Base-by-base conservation (phyloP, 1,140 invertebrate genomes). In the Meteorus sp. region DNA sequence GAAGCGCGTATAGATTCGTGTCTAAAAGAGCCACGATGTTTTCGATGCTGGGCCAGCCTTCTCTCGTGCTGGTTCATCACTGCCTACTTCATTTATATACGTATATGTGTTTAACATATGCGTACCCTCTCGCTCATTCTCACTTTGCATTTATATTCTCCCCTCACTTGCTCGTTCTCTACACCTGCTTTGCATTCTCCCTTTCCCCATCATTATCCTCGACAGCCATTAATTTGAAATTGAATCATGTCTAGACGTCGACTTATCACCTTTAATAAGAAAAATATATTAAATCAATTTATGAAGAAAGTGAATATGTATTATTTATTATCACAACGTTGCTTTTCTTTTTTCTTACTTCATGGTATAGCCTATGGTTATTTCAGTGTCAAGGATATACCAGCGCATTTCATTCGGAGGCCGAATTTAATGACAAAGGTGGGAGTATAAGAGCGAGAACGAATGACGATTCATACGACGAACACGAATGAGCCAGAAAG, bases 171-270 rank as follows among this genome's bases (percentile, higher is more conserved):
- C 44, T 39, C 29, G 19, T 13, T 56, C 31, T 58, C 56, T 20
- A 44, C 33, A 51, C 47, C 56, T 58, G 47, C 47, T 58, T 51
- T 58, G 47, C 56, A 58, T 58, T 58, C 37, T 35, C 13, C 39
- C 35, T 31, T 29, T 31, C 33, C 33, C 20, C 48, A 50, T 58
- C 48, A 58, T 58, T 58, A 58, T 58, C 47, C 56, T 15, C 47
- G 47, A 51, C 56, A 58, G 47, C 56, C 56, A 58, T 58, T 58
- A 58, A 58, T 58, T 58, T 58, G 47, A 41, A 58, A 58, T 58
- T 58, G 35, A 58, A 58, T 58, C 56, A 58, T 47, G 56, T 58
- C 55, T 48, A 48, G 56, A 50, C 56, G 41, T 51, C 19, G 44
- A 47, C 44, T 19, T 19, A 47, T 47, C 20, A 47, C 20, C 22